A percentile compares a stretch with the other conserved stretches of the same genome.
These are phyloP conservation scores for Alosa alosa DNA, from an alignment of 2,113 vertebrate genomes.

Conservation along the genomic window DNA sequence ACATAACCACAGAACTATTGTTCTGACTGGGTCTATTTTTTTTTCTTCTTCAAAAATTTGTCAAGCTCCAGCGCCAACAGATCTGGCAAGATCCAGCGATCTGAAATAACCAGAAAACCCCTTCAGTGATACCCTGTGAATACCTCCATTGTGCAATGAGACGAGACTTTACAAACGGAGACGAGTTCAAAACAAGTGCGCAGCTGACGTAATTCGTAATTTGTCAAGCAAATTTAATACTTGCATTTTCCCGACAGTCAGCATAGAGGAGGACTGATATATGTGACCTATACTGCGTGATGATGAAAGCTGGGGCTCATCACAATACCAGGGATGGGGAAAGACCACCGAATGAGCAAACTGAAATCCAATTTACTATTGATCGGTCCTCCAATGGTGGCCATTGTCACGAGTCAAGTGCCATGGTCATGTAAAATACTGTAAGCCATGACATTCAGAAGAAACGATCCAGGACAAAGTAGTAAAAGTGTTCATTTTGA, in stretches of 20 bases:
- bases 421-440: neutral
- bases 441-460: neutral
- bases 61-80: slow-evolving; percentile 39
- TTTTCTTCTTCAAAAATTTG: neutral
- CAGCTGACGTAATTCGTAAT: neutral
- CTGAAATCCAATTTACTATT: neutral
- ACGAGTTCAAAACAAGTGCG: slow-evolving; percentile 11
- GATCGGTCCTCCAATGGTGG: neutral
- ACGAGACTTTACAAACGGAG: neutral
- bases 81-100: slow-evolving; percentile 46
- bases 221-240: slow-evolving; percentile 6
- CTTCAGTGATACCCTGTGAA: slow-evolving; percentile 40
- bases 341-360: neutral
- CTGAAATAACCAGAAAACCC: slow-evolving; percentile 49
- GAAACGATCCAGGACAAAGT: neutral
- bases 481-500: neutral
- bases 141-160: slow-evolving; percentile 46
- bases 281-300: neutral
- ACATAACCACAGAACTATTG: slow-evolving; percentile 33
- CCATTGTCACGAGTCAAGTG: neutral
- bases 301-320: neutral
- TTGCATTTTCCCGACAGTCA: neutral
- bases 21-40: slow-evolving; percentile 34
- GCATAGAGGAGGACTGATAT: neutral
- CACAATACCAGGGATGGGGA: neutral